Evolutionary conservation across 2,888 invertebrate species (phyloP), one percentile per base, ranked within the genome.

Genomic region (Tetramorium bicarinatum): DNA sequence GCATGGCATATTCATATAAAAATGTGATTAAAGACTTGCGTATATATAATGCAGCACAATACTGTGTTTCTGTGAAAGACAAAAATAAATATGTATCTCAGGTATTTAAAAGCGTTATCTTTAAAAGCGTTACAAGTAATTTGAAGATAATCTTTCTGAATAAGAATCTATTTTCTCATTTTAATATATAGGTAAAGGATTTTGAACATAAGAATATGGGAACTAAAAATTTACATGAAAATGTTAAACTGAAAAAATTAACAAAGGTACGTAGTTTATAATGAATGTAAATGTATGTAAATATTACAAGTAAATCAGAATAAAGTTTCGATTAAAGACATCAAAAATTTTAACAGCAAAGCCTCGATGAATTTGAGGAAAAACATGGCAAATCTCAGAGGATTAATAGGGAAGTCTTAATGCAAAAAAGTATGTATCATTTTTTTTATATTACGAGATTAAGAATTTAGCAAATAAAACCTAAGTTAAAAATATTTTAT

Each of bases 291-390:
- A n/a, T 18, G 2, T 54, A 18, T 8, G 1, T 52, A 21, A 21
- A 54, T 54, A 54, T 54, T 21, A 21, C n/a, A 54, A 54, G 21
- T 54, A 9, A 9, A 52, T 3, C 11, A 18, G 13, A 8, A 18
- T 47, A 47, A 38, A 59, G 25, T 15, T 69, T 44, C 6, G 2
- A 56, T 47, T 47, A 38, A 71, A 56, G 1, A 13, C 25, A 34
- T 67, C 0, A 34, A 59, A 69, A 69, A 80, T 80, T 59, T 69
- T 18, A 21, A 59, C 47, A 80, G 79, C 47, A 47, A 71, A 25
- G 1, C 9, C 3, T 15, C 0, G 9, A 64, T 54, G 1, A 41
- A 13, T 9, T 66, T 13, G 44, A 3, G 21, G n/a, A n/a, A n/a
- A 41, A 54, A 3, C 11, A 25, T 15, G 2, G 11, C 59, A 21